Evolutionary conservation across 2,888 invertebrate species (phyloP), one percentile per base, ranked within the genome.

Genomic region (Limnephilus auricula): DNA sequence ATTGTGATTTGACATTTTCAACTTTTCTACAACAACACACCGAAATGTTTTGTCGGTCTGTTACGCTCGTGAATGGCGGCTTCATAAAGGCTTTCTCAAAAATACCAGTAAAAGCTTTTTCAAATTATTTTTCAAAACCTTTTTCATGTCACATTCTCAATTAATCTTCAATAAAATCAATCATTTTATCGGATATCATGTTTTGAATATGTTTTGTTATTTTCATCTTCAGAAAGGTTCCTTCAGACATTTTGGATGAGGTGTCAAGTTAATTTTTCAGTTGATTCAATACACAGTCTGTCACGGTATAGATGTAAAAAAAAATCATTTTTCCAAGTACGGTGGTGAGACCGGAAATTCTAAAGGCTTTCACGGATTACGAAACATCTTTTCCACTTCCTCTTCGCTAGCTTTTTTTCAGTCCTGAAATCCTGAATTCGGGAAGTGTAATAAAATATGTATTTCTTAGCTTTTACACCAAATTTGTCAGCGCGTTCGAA

Each of bases 211-310:
- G 9, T n/a, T 2, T 65, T 25, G 65, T 50, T 65, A 6, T 65
- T 65, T 65, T 65, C 25, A 65, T 25, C 65, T 65, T 15, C 50
- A 18, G 15, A 0, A 65, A 65, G 65, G 65, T 18, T 18, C 18
- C 50, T 50, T 50, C 65, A 25, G 65, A 18, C 65, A 25, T 65
- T 45, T 65, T 4, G 18, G 25, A 65, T 65, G 65, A 65, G 0
- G 82, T n/a, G 82, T 82, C 25, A 15, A 82, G 82, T 82, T 82
- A 82, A 82, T 32, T 65, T 65, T 65, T 12, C 82, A 82, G 82
- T 18, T 25, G 25, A 82, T 32, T 25, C 82, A 82, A 25, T 37
- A 82, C 82, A 12, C 82, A 31, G 37, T 34, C 82, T 82, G 82
- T 82, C 82, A 34, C 82, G 5, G 82, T 34, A 82, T 82, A 1